Percentiles rank a stretch among this genome's conserved stretches.
phyloP scores from a whole-genome alignment of 2,888 invertebrate species.

The Drosophila rellima region DNA sequence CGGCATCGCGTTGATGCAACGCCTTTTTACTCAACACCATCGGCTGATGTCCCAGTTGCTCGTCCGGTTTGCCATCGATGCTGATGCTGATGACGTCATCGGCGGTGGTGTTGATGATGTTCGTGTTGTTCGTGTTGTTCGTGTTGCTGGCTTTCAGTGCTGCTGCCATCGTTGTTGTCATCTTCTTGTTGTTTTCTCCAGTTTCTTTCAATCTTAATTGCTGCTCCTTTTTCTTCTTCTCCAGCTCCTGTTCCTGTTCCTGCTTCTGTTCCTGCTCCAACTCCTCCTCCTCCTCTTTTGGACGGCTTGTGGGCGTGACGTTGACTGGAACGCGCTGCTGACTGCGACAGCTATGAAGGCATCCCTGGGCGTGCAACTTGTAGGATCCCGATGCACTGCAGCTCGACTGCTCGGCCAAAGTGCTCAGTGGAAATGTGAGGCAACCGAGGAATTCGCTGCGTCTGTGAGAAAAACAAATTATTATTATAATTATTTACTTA shows the following conservation, averaged over 20 bases:
- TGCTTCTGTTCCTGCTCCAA: conserved; percentile 16
- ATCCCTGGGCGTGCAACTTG: conserved; percentile 90
- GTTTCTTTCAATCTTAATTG: conserved; percentile 2
- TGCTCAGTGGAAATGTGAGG: conserved; percentile 95
- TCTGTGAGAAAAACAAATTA: conserved; percentile 87
- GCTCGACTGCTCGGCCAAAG: conserved; percentile 88
- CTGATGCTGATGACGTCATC: conserved; percentile 84
- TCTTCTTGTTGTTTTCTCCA: conserved; percentile 3
- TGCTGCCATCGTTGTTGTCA: conserved; percentile 45
- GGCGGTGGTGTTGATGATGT: conserved; percentile 1
- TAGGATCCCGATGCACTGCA: conserved; percentile 88
- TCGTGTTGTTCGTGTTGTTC: conserved; percentile 13
- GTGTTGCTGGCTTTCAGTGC: conserved; percentile 79
- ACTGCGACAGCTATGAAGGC: conserved; percentile 85
- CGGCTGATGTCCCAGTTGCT: conserved; percentile 54
- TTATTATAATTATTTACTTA: too few relatives aligned
- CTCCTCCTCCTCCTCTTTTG: conserved; percentile 27
- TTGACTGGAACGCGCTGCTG: conserved; percentile 28
- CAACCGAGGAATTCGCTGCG: conserved; percentile 97
- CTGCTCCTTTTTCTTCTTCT: conserved; percentile 4
- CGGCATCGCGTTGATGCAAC: conserved; percentile 88
- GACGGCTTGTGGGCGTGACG: conserved; percentile 49
- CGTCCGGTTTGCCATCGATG: conserved; percentile 79
- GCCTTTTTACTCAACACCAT: conserved; percentile 87
- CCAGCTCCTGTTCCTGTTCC: background rate